phyloP scores from a whole-genome alignment of 1,140 invertebrate species.

The Drosophila lowei region DNA sequence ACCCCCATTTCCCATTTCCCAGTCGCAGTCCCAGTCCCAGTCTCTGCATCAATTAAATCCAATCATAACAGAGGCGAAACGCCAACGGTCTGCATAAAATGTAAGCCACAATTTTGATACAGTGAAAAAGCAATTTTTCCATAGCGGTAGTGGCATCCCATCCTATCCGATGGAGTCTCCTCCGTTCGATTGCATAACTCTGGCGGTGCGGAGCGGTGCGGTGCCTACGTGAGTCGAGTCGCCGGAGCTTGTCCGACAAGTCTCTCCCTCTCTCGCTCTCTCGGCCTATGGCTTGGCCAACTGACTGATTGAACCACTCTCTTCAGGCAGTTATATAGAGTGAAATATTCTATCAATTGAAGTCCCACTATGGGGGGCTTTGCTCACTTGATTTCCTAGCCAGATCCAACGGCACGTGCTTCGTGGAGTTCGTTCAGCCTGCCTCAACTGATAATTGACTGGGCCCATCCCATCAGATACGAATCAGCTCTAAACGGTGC shows the following conservation, averaged over 20 bases:
- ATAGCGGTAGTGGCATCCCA: slow-evolving; percentile 15
- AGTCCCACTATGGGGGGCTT: not conserved
- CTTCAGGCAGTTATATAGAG: slow-evolving; percentile 7
- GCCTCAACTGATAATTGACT: slow-evolving; percentile 40
- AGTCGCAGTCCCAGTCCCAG: slow-evolving; percentile 5
- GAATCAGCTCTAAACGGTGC: slow-evolving; percentile 39
- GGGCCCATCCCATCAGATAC: slow-evolving; percentile 28
- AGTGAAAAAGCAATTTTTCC: slow-evolving; percentile 16
- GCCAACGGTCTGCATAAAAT: slow-evolving; percentile 31
- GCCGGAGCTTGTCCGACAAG: slow-evolving; percentile 18
- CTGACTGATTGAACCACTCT: slow-evolving; percentile 57
- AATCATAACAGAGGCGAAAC: slow-evolving; percentile 10
- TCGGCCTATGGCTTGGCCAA: slow-evolving; percentile 43
- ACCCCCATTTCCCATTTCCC: slow-evolving; percentile 15
- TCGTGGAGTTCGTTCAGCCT: not conserved
- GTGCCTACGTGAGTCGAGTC: slow-evolving; percentile 33
- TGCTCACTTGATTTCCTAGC: slow-evolving; percentile 31
- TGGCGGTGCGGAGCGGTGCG: not conserved
- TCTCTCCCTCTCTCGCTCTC: not conserved
- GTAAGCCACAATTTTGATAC: slow-evolving; percentile 18
- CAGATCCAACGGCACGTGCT: slow-evolving; percentile 47
- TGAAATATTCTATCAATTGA: slow-evolving; percentile 33
- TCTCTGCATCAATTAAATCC: slow-evolving; percentile 26
- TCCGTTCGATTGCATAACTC: slow-evolving; percentile 35
- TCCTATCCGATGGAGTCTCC: slow-evolving; percentile 3